Evolutionary conservation across 2,888 invertebrate species (phyloP), one percentile per base, ranked within the genome.

Genomic region (Vanessa cardui): DNA sequence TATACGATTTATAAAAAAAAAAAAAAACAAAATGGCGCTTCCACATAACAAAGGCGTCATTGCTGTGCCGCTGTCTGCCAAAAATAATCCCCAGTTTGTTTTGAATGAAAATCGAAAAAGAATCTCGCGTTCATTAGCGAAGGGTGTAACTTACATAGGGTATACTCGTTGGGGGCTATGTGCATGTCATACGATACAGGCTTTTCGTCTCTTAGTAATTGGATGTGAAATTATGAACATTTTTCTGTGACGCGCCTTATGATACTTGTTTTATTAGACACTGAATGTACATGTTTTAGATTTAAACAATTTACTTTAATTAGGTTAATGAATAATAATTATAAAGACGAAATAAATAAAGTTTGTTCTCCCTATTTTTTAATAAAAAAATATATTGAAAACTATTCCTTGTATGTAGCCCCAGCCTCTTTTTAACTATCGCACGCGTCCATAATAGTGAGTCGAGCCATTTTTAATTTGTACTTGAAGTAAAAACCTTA

Each of bases 21-120:
- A 63, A 58, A 58, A 61, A 46, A 49, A 47, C 52, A 59, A 59
- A 49, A 46, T 45, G 46, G 21, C 45, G 52, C 31, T 16, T 26
- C 59, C 59, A 26, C 46, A 66, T 56, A 64, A 68, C 72, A 72
- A 68, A 70, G 68, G 64, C 70, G 68, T 69, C 77, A 76, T 77
- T 79, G 81, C 78, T 60, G 68, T 56, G 68, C 80, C 79, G 78
- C 80, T 79, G 87, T 86, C 87, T 87, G 84, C 89, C 89, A 75
- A 88, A 89, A 90, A 86, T 86, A 83, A 82, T 82, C 83, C 85
- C 81, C 83, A 81, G 86, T 85, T 79, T 87, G 86, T 88, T 89
- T 78, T 81, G 78, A 78, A 87, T 85, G 84, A 90, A 91, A 91
- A 91, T 89, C 89, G 86, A 89, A 90, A 90, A 90, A 90, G 86